Percentiles rank a stretch among this genome's conserved stretches.
Conservation (phyloP, 2,797 vertebrate genomes). For the Picus viridis region DNA sequence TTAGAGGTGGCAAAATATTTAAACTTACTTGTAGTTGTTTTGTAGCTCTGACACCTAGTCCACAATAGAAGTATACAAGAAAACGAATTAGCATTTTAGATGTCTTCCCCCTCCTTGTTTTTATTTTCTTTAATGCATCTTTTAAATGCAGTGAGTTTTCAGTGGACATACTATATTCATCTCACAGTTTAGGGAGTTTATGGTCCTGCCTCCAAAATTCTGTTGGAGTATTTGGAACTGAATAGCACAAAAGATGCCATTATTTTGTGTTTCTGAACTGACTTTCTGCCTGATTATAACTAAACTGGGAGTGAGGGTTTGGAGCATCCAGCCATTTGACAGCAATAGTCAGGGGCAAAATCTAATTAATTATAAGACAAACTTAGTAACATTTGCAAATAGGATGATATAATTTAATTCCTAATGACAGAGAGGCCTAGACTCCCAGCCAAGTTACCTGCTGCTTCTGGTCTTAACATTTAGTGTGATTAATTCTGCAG, state of each 20-base stretch:
- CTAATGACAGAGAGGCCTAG: not conserved
- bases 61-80: slow-evolving; percentile 43
- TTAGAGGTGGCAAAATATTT: slow-evolving; percentile 73
- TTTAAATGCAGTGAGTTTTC: not conserved
- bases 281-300: not conserved
- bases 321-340: not conserved
- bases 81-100: slow-evolving; percentile 30
- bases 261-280: not conserved
- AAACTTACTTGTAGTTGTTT: slow-evolving; percentile 63
- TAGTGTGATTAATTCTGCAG: slow-evolving; percentile 54
- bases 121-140: not conserved
- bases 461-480: slow-evolving; percentile 7
- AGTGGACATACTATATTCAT: not conserved
- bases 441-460: not conserved
- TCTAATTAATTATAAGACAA: slow-evolving; percentile 50
- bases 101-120: not conserved
- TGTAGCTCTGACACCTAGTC: slow-evolving; percentile 40
- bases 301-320: not conserved
- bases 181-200: not conserved
- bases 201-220: not conserved
- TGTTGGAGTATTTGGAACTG: not conserved
- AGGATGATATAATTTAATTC: slow-evolving; percentile 35
- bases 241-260: not conserved
- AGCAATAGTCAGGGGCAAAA: slow-evolving; percentile 1
- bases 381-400: slow-evolving; percentile 32